Evolutionary conservation across 2,113 vertebrate species (phyloP).

Genomic region (Panthera leo): DNA sequence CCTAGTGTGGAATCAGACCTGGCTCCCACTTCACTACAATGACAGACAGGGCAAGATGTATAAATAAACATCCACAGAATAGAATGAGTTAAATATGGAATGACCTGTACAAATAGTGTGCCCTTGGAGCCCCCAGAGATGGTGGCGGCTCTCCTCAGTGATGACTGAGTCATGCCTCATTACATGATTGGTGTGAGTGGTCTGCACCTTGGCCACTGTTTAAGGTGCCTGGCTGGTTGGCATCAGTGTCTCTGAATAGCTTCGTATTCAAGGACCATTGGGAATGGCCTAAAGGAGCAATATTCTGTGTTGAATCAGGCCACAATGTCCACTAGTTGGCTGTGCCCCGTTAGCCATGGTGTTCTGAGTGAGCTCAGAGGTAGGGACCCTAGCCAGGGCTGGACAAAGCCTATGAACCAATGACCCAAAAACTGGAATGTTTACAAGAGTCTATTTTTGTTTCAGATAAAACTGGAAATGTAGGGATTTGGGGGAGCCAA

Average conservation of each 20-base stretch:
- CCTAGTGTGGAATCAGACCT: background rate
- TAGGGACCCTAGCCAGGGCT: conserved; percentile 40
- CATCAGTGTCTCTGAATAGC: background rate
- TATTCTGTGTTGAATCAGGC: background rate
- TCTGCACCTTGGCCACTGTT: background rate
- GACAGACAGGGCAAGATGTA: background rate
- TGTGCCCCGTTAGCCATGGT: conserved; percentile 39
- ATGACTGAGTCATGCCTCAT: background rate
- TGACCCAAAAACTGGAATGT: conserved; percentile 67
- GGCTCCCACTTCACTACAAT: background rate
- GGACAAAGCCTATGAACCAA: conserved; percentile 52
- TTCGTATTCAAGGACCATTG: background rate
- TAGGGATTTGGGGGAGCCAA: conserved; percentile 59
- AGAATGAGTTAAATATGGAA: background rate
- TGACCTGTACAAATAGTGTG: background rate
- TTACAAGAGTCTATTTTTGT: conserved; percentile 73
- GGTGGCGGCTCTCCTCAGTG: background rate
- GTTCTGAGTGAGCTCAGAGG: conserved; percentile 49
- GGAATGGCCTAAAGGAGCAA: background rate
- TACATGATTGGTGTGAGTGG: background rate
- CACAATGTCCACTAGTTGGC: background rate
- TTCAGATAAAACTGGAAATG: conserved; percentile 73
- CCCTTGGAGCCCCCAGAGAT: background rate
- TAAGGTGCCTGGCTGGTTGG: background rate
- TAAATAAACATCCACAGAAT: background rate